phyloP scores from a whole-genome alignment of 2,113 vertebrate genomes.

The Ophthalmolycus amberensis region DNA sequence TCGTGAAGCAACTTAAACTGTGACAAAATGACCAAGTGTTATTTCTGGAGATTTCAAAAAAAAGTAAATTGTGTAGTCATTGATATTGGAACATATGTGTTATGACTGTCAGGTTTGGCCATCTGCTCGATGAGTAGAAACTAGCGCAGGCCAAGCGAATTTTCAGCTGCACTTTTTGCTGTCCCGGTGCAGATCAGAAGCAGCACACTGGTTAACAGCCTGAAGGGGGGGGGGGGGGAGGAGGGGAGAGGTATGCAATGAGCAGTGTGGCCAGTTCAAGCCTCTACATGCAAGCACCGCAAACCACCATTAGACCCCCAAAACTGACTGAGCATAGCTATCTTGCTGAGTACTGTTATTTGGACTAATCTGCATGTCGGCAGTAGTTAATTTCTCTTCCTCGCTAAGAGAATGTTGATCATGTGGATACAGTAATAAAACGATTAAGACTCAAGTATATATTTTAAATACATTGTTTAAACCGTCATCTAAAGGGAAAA shows the following conservation, averaged over 20 bases:
- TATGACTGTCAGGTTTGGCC: constrained; percentile 12
- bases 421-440: neutral
- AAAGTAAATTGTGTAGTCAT: neutral
- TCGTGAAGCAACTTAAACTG: neutral
- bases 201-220: constrained; percentile 39
- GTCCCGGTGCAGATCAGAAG: constrained; percentile 45
- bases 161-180: constrained; percentile 34
- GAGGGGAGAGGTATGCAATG: constrained; percentile 51
- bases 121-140: constrained; percentile 31
- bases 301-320: constrained; percentile 25
- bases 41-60: neutral
- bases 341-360: neutral
- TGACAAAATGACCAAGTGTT: neutral
- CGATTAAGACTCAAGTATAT: neutral
- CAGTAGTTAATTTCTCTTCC: neutral
- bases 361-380: neutral
- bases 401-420: neutral
- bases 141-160: constrained; percentile 14
- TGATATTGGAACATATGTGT: constrained; percentile 14
- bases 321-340: neutral
- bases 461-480: neutral
- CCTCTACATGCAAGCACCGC: constrained; percentile 66
- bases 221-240: constrained; percentile 18
- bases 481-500: neutral
- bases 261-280: constrained; percentile 60